phyloP scores from a whole-genome alignment of 2,888 invertebrate species.

The Dicranocentrus wangi region DNA sequence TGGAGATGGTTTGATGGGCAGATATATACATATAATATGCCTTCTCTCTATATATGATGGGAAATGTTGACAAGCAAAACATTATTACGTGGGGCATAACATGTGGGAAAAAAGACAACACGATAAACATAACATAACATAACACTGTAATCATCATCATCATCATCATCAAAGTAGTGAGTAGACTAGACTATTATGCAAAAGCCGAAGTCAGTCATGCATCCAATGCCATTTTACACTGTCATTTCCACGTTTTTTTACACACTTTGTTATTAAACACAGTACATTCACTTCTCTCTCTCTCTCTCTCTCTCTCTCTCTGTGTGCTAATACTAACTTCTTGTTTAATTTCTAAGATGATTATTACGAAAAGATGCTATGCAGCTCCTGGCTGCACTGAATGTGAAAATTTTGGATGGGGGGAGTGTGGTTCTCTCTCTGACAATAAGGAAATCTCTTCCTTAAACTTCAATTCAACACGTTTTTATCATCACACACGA shows the following conservation, averaged over 20 bases:
- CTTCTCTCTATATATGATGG: conserved; percentile 10
- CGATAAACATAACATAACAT: conserved; percentile 4
- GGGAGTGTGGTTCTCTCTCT: conserved; percentile 37
- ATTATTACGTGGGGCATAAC: background rate
- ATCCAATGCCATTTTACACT: conserved; percentile 62
- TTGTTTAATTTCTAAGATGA: background rate
- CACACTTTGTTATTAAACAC: background rate
- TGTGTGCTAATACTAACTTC: background rate
- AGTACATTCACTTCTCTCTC: conserved; percentile 30
- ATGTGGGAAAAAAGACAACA: conserved; percentile 23
- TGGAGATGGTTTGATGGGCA: conserved; percentile 42
- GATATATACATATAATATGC: conserved; percentile 4
- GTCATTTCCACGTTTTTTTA: conserved; percentile 48
- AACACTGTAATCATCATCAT: conserved; percentile 41
- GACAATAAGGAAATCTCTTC: conserved; percentile 55
- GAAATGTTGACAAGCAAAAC: conserved; percentile 35
- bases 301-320: background rate
- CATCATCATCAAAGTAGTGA: conserved; percentile 13
- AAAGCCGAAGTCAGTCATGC: conserved; percentile 49
- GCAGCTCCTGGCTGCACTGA: background rate
- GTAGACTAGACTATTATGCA: conserved; percentile 54
- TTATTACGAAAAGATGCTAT: conserved; percentile 7
- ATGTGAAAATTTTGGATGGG: conserved; percentile 38
- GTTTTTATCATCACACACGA: conserved; percentile 2
- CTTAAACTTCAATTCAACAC: conserved; percentile 51